A percentile compares a stretch with the other conserved stretches of the same genome.
Conservation (phyloP, 1,140 invertebrate genomes). For the Ganaspis sp. region DNA sequence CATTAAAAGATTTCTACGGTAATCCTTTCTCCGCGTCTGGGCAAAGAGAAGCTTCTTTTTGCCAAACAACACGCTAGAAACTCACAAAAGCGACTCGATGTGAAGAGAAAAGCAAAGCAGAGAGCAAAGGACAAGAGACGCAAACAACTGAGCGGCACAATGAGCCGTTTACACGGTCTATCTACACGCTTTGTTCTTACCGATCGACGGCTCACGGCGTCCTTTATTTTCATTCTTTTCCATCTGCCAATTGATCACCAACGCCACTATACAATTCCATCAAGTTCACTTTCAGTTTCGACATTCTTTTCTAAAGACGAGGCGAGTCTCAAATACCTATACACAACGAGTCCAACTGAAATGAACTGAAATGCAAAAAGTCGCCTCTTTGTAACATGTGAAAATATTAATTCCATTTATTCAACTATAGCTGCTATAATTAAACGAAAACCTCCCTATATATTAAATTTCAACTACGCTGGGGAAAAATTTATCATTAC, state of each 20-base stretch:
- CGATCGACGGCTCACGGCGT: slow-evolving; percentile 51
- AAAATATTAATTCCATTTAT: too few relatives aligned
- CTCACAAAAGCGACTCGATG: slow-evolving; percentile 43
- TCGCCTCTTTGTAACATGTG: too few relatives aligned
- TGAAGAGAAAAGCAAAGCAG: slow-evolving; percentile 40
- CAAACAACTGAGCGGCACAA: slow-evolving; percentile 53
- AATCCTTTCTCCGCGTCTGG: slow-evolving; percentile 56
- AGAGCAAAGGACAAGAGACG: slow-evolving; percentile 49
- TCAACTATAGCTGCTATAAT: too few relatives aligned
- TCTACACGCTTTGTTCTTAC: slow-evolving; percentile 59
- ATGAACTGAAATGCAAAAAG: too few relatives aligned
- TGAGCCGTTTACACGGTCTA: slow-evolving; percentile 54
- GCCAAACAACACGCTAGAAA: background rate
- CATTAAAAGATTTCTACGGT: slow-evolving; percentile 74
- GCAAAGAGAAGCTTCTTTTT: slow-evolving; percentile 28
- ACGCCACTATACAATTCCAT: background rate
- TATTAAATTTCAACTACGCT: too few relatives aligned
- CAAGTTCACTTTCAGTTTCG: background rate
- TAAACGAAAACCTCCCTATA: too few relatives aligned
- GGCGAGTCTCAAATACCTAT: background rate
- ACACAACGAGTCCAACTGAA: too few relatives aligned
- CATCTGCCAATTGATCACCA: slow-evolving; percentile 14
- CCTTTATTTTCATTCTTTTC: slow-evolving; percentile 51
- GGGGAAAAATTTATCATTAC: too few relatives aligned
- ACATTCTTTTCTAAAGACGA: too few relatives aligned